Evolutionary conservation across 2,888 invertebrate species (phyloP).

Genomic region (Cecidostiba fungosa): DNA sequence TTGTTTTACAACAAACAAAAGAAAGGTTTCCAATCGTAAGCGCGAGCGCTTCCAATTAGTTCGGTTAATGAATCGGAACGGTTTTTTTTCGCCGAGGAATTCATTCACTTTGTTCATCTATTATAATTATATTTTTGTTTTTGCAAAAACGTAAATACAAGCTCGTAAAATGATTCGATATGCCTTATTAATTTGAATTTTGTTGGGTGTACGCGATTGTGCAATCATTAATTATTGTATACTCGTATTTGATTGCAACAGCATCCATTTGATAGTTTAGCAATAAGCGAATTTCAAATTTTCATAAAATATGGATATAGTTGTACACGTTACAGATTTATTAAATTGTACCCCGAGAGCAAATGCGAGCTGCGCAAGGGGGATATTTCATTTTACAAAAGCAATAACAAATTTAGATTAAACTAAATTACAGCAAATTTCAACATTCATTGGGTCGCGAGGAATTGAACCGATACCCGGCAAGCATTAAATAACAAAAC

Average conservation of each 20-base stretch:
- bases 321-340: not conserved
- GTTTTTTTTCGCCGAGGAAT: not conserved
- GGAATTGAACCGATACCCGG: not conserved
- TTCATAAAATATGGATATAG: not conserved
- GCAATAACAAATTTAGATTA: not conserved
- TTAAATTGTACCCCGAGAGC: not conserved
- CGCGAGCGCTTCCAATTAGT: slow-evolving; percentile 42
- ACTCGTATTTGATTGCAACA: not conserved
- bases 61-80: slow-evolving; percentile 29
- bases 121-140: not conserved
- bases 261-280: not conserved
- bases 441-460: not conserved
- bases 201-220: not conserved
- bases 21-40: slow-evolving; percentile 20
- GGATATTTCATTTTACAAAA: not conserved
- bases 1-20: slow-evolving; percentile 25
- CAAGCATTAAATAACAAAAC: not conserved
- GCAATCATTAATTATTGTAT: not conserved
- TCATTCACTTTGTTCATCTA: not conserved
- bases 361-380: not conserved
- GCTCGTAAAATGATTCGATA: not conserved
- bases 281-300: not conserved
- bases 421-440: not conserved
- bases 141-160: not conserved
- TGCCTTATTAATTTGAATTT: slow-evolving; percentile 37